These are phyloP conservation scores for Erithacus rubecula DNA, from an alignment of 2,797 vertebrate genomes.

Conservation along the genomic window DNA sequence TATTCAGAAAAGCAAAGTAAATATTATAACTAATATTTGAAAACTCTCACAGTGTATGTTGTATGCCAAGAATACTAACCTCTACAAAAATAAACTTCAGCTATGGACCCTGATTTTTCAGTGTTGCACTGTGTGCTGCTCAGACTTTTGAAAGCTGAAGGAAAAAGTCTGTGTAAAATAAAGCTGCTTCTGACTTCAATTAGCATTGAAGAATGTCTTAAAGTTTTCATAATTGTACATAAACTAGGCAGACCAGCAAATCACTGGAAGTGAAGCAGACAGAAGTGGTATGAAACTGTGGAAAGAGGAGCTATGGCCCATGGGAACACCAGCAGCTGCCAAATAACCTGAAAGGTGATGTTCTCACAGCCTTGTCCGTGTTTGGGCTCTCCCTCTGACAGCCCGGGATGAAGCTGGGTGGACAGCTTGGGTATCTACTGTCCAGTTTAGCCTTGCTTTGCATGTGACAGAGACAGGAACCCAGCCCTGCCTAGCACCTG, in stretches of 20 bases:
- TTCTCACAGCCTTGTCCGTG: neutral
- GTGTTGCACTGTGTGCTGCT: neutral
- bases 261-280: neutral
- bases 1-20: slow-evolving; percentile 49
- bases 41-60: neutral
- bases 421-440: neutral
- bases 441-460: neutral
- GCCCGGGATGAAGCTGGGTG: neutral
- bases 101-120: neutral
- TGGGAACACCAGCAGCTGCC: neutral
- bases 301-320: neutral
- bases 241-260: neutral
- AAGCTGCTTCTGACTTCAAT: slow-evolving; percentile 1
- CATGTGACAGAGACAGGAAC: neutral
- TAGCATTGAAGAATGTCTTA: neutral
- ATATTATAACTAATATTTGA: slow-evolving; percentile 41
- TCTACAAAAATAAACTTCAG: slow-evolving; percentile 46
- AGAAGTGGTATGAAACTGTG: neutral
- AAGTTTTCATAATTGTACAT: neutral
- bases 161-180: neutral
- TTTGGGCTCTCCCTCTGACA: neutral
- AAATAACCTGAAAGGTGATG: neutral
- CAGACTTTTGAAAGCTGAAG: neutral
- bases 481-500: neutral
- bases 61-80: slow-evolving; percentile 25